Evolutionary conservation across 2,888 invertebrate genomes (phyloP).

Genomic region (Crepidodera aurea): DNA sequence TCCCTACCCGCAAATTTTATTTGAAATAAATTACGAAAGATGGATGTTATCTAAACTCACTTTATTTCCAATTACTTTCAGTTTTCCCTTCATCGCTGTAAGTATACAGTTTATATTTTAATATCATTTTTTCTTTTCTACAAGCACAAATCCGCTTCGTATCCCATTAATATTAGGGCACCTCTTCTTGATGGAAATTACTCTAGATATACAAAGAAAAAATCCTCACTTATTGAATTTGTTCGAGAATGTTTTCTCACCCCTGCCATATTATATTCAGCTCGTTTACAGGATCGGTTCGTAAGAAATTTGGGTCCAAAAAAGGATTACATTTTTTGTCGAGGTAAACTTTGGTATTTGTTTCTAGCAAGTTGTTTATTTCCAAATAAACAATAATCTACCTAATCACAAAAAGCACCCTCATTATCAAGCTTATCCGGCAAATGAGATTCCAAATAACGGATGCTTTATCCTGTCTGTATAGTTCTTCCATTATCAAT

Average conservation of each 20-base stretch:
- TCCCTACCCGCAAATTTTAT: too few relatives aligned
- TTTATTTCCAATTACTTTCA: not conserved
- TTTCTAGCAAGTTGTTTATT: too few relatives aligned
- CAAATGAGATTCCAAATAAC: too few relatives aligned
- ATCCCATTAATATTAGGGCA: not conserved
- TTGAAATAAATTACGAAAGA: too few relatives aligned
- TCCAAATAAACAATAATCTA: too few relatives aligned
- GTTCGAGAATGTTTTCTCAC: conserved; percentile 10
- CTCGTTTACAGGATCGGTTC: not conserved
- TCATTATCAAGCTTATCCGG: too few relatives aligned
- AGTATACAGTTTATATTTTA: not conserved
- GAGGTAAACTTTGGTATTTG: too few relatives aligned
- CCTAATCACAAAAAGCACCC: too few relatives aligned
- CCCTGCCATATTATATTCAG: not conserved
- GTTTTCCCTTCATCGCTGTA: not conserved
- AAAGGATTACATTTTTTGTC: too few relatives aligned
- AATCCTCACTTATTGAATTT: conserved; percentile 21
- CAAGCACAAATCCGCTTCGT: not conserved
- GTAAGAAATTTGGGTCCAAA: not conserved
- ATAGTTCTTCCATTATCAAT: too few relatives aligned
- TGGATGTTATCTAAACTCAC: too few relatives aligned
- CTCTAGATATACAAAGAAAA: conserved; percentile 17
- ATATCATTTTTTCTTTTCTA: not conserved
- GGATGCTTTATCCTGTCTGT: too few relatives aligned
- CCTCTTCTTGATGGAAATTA: conserved; percentile 11